Conservation (phyloP, 2,797 vertebrate species). For the Propithecus deckenii region DNA sequence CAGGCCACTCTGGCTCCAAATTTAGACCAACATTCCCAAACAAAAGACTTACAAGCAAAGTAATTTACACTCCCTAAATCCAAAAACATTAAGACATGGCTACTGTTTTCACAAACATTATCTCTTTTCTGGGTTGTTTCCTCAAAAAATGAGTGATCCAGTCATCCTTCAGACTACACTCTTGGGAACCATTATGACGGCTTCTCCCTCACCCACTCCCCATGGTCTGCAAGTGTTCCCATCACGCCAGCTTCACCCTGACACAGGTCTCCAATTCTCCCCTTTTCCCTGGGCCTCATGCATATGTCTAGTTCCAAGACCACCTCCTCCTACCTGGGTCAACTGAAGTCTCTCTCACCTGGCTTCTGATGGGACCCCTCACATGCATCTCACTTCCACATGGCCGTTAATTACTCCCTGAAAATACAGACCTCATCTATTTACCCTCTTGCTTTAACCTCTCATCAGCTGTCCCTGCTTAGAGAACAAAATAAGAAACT, state of each 20-base stretch:
- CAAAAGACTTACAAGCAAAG: background rate
- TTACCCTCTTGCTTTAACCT: background rate
- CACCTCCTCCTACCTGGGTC: background rate
- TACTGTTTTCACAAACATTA: background rate
- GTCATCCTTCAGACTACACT: background rate
- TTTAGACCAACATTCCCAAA: background rate
- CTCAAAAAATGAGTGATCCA: background rate
- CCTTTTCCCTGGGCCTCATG: background rate
- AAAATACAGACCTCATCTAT: background rate
- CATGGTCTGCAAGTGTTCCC: background rate
- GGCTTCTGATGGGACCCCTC: background rate
- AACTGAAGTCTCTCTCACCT: background rate
- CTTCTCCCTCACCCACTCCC: background rate
- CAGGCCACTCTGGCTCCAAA: background rate
- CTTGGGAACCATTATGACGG: background rate
- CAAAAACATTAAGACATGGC: background rate
- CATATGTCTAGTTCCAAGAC: background rate
- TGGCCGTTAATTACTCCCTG: background rate
- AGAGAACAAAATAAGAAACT: background rate
- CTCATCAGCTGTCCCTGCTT: background rate
- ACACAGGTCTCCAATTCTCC: accelerated
- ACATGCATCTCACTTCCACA: background rate
- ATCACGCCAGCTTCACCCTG: accelerated
- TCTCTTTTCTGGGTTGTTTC: background rate
- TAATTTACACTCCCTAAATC: background rate